These are phyloP conservation scores for Drosophila yakuba DNA, from an alignment of 1,140 invertebrate genomes.

Conservation along the genomic window DNA sequence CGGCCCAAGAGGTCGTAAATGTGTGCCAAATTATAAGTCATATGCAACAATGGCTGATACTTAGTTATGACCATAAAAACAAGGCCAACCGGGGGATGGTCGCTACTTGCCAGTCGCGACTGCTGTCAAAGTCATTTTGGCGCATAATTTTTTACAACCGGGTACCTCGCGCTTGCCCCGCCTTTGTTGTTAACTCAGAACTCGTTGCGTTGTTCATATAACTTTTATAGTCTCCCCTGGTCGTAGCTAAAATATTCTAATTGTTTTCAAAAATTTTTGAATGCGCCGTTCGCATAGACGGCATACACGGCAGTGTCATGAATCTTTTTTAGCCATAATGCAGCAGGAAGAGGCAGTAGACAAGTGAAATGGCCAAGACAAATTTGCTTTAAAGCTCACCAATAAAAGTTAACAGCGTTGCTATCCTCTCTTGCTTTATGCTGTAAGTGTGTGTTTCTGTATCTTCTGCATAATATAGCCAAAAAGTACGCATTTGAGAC, in stretches of 20 bases:
- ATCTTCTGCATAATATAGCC: slow-evolving; percentile 56
- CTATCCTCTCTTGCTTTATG: slow-evolving; percentile 23
- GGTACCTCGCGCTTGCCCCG: slow-evolving; percentile 5
- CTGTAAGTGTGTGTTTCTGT: slow-evolving; percentile 12
- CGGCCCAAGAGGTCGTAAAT: slow-evolving; percentile 55
- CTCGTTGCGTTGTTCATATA: slow-evolving; percentile 52
- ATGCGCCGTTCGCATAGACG: slow-evolving; percentile 42
- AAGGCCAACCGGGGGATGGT: slow-evolving; percentile 22
- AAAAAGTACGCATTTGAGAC: slow-evolving; percentile 50
- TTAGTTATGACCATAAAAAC: slow-evolving; percentile 77
- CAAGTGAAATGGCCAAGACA: slow-evolving; percentile 69
- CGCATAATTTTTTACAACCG: slow-evolving; percentile 78
- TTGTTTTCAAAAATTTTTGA: slow-evolving; percentile 82
- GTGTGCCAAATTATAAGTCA: slow-evolving; percentile 74
- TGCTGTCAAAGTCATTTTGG: slow-evolving; percentile 76
- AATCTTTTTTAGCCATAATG: slow-evolving; percentile 59
- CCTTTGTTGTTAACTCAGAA: slow-evolving; percentile 46
- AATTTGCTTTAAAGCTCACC: slow-evolving; percentile 81
- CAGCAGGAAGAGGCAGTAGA: slow-evolving; percentile 48
- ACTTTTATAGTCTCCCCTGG: slow-evolving; percentile 75
- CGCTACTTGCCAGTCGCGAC: slow-evolving; percentile 29
- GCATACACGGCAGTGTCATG: slow-evolving; percentile 58
- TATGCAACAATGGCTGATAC: slow-evolving; percentile 70
- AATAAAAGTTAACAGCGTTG: slow-evolving; percentile 77
- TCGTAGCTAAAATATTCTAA: slow-evolving; percentile 79